Conservation (phyloP, 2,888 invertebrate species). For the Beris morrisii region DNA sequence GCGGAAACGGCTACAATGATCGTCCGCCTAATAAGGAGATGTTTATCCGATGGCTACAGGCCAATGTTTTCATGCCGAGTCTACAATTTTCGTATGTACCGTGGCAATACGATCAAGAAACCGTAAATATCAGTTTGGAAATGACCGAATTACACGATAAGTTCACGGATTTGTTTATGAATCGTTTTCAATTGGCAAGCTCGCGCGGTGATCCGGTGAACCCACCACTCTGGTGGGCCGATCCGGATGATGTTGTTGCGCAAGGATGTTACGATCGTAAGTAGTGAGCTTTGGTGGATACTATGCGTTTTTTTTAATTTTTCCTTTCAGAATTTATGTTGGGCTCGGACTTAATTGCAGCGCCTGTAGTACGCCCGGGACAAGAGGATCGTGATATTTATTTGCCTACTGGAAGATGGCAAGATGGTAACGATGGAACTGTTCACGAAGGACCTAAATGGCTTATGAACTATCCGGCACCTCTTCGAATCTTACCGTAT, state of each 20-base stretch:
- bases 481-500: constrained; percentile 69
- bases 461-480: constrained; percentile 67
- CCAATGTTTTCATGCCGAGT: constrained; percentile 74
- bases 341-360: constrained; percentile 75
- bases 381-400: constrained; percentile 69
- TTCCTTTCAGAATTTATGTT: constrained; percentile 71
- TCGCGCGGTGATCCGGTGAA: constrained; percentile 71
- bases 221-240: constrained; percentile 84
- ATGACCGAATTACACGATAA: constrained; percentile 68
- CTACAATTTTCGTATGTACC: constrained; percentile 78
- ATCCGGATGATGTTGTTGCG: constrained; percentile 67
- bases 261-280: constrained; percentile 63
- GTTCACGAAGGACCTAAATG: constrained; percentile 63
- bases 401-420: constrained; percentile 75
- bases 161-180: constrained; percentile 64
- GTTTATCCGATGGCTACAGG: constrained; percentile 74
- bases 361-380: constrained; percentile 71
- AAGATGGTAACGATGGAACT: constrained; percentile 60
- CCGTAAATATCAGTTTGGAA: constrained; percentile 63
- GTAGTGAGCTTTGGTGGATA: constrained; percentile 35
- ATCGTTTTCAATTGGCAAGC: constrained; percentile 64
- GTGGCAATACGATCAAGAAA: constrained; percentile 69
- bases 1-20: constrained; percentile 64
- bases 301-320: not conserved
- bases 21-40: constrained; percentile 62